Base-by-base conservation (phyloP, 37 sponge, comb jelly and placozoan genomes). In the Oscarella lobularis region DNA sequence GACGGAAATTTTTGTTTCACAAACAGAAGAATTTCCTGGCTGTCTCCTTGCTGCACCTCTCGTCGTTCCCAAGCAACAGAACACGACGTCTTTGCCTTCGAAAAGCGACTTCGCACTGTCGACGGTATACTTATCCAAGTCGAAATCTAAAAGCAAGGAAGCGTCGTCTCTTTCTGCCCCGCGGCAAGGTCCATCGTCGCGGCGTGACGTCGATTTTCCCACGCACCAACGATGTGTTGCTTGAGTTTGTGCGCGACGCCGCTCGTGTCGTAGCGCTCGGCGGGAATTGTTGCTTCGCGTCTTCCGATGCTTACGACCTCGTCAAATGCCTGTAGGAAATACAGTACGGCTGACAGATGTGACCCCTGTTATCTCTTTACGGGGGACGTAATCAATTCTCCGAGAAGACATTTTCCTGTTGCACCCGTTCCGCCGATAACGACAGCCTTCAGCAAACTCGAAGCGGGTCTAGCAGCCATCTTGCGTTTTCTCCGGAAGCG, bases 341-440 rank as follows among this genome's bases (percentile, higher is more conserved):
- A 48, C 60, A n/a, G n/a, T n/a, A n/a, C n/a, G n/a, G n/a, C n/a
- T n/a, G n/a, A n/a, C n/a, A n/a, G n/a, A n/a, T n/a, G n/a, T n/a
- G n/a, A n/a, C n/a, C n/a, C n/a, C n/a, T n/a, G n/a, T n/a, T n/a
- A n/a, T n/a, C n/a, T n/a, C n/a, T n/a, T n/a, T n/a, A n/a, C n/a
- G 68, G 83, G 83, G 33, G 69, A 71, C 60, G 79, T 69, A 14
- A 91, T 80, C 1, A 91, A 81, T 0, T 60, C 60, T 1, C 83
- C 83, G 1, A 91, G 72, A 6, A 91, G 74, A 70, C 78, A 78
- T 20, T 71, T 60, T 35, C 92, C 92, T 38, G 70, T 84, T 3
- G 85, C 92, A 3, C 92, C 92, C 33, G 92, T 91, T 4, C 65
- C 85, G 30, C 92, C 92, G 33, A 87, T 82, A 39, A 91, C 83